Base-by-base conservation (phyloP, 2,888 invertebrate genomes). In the Drosophila glabriapex region DNA sequence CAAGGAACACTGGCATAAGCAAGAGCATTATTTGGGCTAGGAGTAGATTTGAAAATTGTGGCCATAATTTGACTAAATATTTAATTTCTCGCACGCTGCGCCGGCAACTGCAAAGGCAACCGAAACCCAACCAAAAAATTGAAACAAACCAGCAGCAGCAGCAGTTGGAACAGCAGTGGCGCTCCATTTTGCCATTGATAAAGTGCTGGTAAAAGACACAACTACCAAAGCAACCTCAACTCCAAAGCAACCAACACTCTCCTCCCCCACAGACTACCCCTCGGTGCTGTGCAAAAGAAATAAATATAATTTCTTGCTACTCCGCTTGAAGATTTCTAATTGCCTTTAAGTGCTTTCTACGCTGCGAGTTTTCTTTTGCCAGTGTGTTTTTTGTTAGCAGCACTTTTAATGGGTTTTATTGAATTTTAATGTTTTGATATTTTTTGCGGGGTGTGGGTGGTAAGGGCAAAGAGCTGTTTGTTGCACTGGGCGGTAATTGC, bases 361-460 rank as follows among this genome's bases (percentile, higher is more conserved):
- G 67, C 55, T 76, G 28, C 50, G 22, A 76, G 69, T 78, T 66
- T 65, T 56, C 52, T 50, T 65, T 46, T 46, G 46, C 10, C 14
- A 55, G 28, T n/a, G n/a, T 37, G 37, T 55, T 63, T 43, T 62
- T 54, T 59, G 43, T 63, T 85, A 67, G 66, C 39, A 58, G 50
- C 63, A 70, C 75, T 76, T 78, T 77, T 84, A 86, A 87, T 87
- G 85, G 86, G 75, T 88, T 87, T 87, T 87, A 87, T 87, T 87
- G 86, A 87, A 87, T 87, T 88, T 87, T 86, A 87, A 88, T 87
- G 86, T 88, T 85, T 87, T 87, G 86, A 88, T 88, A 86, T 82
- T 83, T 75, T 83, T 71, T 55, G 28, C 7, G 4, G 1, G 16
- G 22, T 12, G n/a, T 22, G 62, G 43, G 29, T 54, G 69, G 74